phyloP scores from a whole-genome alignment of 2,888 invertebrate species.

The Rhamnusium bicolor region DNA sequence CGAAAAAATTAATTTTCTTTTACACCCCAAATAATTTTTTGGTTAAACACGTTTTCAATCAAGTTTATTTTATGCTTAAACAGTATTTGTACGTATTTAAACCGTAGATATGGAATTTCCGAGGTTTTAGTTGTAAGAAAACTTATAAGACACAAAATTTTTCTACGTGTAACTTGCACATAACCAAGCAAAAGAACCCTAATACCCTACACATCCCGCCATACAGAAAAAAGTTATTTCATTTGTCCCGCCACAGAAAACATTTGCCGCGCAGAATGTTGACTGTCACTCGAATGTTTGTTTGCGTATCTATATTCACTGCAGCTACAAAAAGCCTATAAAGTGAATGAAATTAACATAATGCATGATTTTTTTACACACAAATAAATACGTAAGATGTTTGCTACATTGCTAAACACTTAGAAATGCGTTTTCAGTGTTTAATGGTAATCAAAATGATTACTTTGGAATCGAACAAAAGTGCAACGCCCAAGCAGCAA shows the following conservation, averaged over 20 bases:
- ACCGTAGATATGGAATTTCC: conserved; percentile 13
- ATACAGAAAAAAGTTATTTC: conserved; percentile 46
- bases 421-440: too few relatives aligned
- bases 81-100: not conserved
- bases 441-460: too few relatives aligned
- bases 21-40: conserved; percentile 31
- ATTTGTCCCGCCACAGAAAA: conserved; percentile 57
- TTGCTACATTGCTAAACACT: not conserved
- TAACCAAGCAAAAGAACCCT: conserved; percentile 58
- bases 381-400: not conserved
- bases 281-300: conserved; percentile 27
- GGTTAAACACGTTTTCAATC: conserved; percentile 38
- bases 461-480: not conserved
- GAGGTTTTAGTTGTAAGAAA: conserved; percentile 27
- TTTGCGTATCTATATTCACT: conserved; percentile 35
- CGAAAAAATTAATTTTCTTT: conserved; percentile 22
- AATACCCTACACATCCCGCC: conserved; percentile 53
- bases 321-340: not conserved
- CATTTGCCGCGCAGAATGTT: conserved; percentile 51
- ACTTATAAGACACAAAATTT: conserved; percentile 43
- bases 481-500: not conserved
- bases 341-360: not conserved
- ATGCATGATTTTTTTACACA: not conserved
- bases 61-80: conserved; percentile 18
- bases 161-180: conserved; percentile 58